Base-by-base conservation (phyloP, 2,797 vertebrate species). In the Hoplostethus mediterraneus region DNA sequence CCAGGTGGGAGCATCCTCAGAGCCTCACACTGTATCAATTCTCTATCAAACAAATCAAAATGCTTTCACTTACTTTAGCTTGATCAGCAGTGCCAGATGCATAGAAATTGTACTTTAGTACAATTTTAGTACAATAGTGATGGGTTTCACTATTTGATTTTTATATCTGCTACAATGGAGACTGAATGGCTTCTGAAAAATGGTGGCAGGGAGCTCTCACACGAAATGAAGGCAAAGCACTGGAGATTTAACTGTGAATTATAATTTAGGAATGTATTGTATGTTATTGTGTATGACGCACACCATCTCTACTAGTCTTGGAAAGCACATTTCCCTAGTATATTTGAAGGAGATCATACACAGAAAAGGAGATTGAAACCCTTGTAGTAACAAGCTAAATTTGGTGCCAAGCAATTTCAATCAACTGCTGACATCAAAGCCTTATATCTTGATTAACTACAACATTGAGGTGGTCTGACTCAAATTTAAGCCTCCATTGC, bases 31-130 rank as follows among this genome's bases (percentile, higher is more conserved):
- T 6, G 63, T 56, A n/a, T 28, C 25, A 53, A 53, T 12, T 21
- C 51, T 12, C 9, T 3, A 44, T 58, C 21, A 47, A 38, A 54
- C 45, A 40, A 80, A 76, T 80, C 81, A 63, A 82, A 80, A 87
- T 64, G 71, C 63, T 73, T 81, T 88, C 77, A 77, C 49, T 73
- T 81, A 74, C 42, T 40, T 72, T 31, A 30, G n/a, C 62, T 56
- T 72, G 1, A 75, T 80, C 56, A 60, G 55, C 36, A 25, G 56
- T 14, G 31, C 25, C 10, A 36, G n/a, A 53, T 17, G 31, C 71
- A 54, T 8, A 45, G 11, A 40, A 5, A 11, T 40, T 63, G 21
- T 14, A 25, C 44, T 53, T 54, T 54, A 17, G 48, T 8, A 21
- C 9, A 14, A 36, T 36, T 33, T 14, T 11, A 28, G 28, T 28